Conservation (phyloP, 2,888 invertebrate genomes). For the Stictocephala bisonia region DNA sequence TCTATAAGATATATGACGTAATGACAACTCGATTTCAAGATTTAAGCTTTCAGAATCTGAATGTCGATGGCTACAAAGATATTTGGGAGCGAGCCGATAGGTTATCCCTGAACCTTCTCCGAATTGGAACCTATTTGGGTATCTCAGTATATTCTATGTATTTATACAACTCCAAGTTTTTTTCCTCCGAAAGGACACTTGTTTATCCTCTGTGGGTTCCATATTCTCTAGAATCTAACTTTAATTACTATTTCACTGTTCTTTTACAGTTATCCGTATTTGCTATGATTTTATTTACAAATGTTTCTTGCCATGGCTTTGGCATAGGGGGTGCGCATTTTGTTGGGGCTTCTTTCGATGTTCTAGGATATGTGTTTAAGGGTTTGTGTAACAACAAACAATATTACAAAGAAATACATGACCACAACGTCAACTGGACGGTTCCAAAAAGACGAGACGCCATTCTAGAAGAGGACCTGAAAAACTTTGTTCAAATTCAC, state of each 20-base stretch:
- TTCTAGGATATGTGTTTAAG: not conserved
- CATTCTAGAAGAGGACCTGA: slow-evolving; percentile 9
- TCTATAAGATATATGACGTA: not conserved
- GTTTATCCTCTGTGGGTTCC: not conserved
- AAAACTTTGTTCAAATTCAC: slow-evolving; percentile 11
- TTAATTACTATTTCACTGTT: not conserved
- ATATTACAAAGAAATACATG: not conserved
- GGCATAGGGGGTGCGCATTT: slow-evolving; percentile 23
- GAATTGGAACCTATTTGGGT: not conserved
- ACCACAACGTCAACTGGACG: not conserved
- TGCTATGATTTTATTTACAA: not conserved
- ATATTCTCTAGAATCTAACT: not conserved
- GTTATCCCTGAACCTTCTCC: not conserved
- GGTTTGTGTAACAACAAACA: not conserved
- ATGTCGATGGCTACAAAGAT: not conserved
- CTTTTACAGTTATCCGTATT: not conserved
- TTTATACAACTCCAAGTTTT: not conserved
- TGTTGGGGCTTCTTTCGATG: slow-evolving; percentile 20
- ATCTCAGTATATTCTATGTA: not conserved
- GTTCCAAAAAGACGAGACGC: too few species aligned
- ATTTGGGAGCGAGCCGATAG: slow-evolving; percentile 11
- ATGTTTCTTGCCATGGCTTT: slow-evolving; percentile 12
- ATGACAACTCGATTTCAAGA: not conserved
- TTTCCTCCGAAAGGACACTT: slow-evolving; percentile 3
- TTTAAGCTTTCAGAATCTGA: not conserved